Percentiles rank a stretch among this genome's conserved stretches.
Evolutionary conservation across 2,888 invertebrate species (phyloP).

Genomic region (Ellobium chinense): DNA sequence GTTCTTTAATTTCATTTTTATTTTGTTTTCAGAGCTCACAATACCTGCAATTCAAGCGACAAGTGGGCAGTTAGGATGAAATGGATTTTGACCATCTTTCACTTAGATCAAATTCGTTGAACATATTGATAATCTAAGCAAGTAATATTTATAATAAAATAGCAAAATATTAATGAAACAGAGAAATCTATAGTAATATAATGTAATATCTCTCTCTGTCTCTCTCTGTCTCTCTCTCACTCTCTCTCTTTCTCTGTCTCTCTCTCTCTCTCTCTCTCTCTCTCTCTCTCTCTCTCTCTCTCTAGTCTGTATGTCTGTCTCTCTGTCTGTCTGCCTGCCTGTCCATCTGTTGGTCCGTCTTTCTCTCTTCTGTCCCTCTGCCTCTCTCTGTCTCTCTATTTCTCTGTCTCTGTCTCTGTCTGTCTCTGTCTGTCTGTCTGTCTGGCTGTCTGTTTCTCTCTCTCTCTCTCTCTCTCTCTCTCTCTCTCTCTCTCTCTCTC

Average conservation of each 20-base stretch:
- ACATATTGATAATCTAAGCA: too few relatives aligned
- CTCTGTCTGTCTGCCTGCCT: neutral
- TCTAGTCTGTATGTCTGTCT: neutral
- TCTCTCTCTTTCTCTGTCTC: neutral
- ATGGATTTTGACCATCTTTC: too few relatives aligned
- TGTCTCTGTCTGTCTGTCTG: too few relatives aligned
- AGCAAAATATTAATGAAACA: too few relatives aligned
- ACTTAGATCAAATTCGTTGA: too few relatives aligned
- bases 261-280: neutral
- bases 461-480: neutral
- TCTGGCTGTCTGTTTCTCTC: too few relatives aligned
- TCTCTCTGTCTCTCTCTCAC: neutral
- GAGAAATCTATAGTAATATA: too few relatives aligned
- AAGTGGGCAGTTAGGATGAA: too few relatives aligned
- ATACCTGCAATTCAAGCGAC: too few relatives aligned
- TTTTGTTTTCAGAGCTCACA: too few relatives aligned
- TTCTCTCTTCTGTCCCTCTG: neutral
- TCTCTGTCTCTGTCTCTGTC: neutral
- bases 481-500: neutral
- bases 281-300: neutral
- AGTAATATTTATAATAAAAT: too few relatives aligned
- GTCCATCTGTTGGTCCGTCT: neutral
- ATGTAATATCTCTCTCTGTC: neutral
- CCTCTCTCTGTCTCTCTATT: neutral
- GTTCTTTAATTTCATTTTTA: too few relatives aligned